Evolutionary conservation across 1,140 invertebrate genomes (phyloP).

Genomic region (Macrostomum lignano): DNA sequence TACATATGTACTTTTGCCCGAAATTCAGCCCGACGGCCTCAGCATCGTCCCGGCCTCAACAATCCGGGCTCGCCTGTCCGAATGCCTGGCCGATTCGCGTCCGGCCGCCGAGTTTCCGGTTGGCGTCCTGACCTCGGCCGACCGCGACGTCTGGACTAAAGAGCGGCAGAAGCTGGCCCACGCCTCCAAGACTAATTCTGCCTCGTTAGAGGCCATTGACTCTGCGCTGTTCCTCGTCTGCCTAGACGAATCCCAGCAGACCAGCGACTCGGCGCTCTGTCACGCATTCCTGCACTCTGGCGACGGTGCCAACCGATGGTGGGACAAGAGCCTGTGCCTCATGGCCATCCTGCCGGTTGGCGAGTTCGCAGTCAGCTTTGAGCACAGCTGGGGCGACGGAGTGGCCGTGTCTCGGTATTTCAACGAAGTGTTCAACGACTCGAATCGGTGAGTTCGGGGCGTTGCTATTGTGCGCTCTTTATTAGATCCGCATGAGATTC

Average conservation of each 20-base stretch:
- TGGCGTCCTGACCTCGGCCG: constrained; percentile 48
- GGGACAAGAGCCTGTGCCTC: constrained; percentile 76
- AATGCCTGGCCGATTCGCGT: constrained; percentile 42
- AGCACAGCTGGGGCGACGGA: constrained; percentile 95
- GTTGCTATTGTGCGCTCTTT: neutral
- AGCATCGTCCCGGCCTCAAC: too few species aligned
- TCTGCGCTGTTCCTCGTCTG: too few species aligned
- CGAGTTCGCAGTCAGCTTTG: constrained; percentile 61
- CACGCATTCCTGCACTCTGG: too few species aligned
- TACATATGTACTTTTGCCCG: too few species aligned
- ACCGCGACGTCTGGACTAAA: constrained; percentile 58
- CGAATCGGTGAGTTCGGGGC: neutral
- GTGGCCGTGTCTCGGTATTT: constrained; percentile 62
- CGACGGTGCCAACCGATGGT: constrained; percentile 62
- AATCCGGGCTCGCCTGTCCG: constrained; percentile 47
- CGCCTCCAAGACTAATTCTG: constrained; percentile 7
- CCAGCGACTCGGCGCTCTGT: too few species aligned
- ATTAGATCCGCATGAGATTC: constrained; percentile 1
- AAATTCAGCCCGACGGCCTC: too few species aligned
- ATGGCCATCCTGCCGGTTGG: constrained; percentile 57
- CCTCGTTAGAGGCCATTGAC: too few species aligned
- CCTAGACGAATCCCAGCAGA: too few species aligned
- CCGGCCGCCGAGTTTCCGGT: constrained; percentile 33
- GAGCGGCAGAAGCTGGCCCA: constrained; percentile 37
- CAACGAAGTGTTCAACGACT: constrained; percentile 51